Conservation (phyloP, 1,140 invertebrate genomes). For the Bombus sylvicola region DNA sequence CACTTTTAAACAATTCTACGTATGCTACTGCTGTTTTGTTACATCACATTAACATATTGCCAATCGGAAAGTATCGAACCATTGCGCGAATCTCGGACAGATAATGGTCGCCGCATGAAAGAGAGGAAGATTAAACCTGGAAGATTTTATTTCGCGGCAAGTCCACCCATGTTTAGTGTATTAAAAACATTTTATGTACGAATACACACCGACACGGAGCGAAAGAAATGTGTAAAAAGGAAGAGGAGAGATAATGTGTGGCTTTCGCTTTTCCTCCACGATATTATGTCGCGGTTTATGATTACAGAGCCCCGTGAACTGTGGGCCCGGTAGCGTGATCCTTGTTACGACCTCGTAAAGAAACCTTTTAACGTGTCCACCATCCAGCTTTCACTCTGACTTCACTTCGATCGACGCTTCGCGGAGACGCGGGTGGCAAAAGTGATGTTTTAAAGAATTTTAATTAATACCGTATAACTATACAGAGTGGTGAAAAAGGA, state of each 20-base stretch:
- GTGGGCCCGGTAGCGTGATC: constrained; percentile 56
- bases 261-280: constrained; percentile 41
- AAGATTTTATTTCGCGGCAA: constrained; percentile 27
- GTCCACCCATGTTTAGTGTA: constrained; percentile 36
- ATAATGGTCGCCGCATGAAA: constrained; percentile 5
- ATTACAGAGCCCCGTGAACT: constrained; percentile 60
- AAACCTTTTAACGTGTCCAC: constrained; percentile 72
- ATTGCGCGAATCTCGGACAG: constrained; percentile 12
- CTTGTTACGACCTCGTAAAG: constrained; percentile 75
- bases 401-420: neutral
- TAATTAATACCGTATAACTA: too few relatives aligned
- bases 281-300: constrained; percentile 70
- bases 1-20: neutral
- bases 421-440: neutral
- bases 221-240: neutral
- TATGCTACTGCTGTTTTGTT: too few relatives aligned
- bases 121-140: constrained; percentile 11
- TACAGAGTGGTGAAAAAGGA: too few relatives aligned
- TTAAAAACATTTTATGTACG: constrained; percentile 62
- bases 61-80: constrained; percentile 34
- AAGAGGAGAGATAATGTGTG: neutral
- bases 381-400: constrained; percentile 27
- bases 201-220: neutral
- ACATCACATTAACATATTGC: neutral
- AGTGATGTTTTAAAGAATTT: too few relatives aligned